Evolutionary conservation across 2,113 vertebrate genomes (phyloP), one percentile per base, ranked within the genome.

Genomic region (Atlantisia rogersi): DNA sequence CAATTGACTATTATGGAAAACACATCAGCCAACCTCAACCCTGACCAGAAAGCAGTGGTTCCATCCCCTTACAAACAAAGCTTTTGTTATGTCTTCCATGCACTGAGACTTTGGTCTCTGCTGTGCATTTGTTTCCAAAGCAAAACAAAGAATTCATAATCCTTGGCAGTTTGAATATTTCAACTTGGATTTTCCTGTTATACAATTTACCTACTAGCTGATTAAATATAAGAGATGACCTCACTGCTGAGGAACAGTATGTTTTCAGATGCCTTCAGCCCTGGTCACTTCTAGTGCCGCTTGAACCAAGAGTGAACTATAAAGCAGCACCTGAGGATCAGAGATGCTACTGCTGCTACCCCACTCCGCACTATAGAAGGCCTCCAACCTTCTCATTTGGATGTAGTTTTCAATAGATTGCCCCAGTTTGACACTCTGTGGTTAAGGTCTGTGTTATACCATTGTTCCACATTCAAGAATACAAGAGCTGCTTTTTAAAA

Each of bases 11-110:
- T 97, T 95, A 97, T 50, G 96, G 96, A 97, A 98, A 98, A 96
- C 71, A 91, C 97, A 98, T 97, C 96, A 95, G 77, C 97, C 96
- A 98, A 82, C 92, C 91, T 94, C 96, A 91, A 96, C 95, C 94
- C 92, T 91, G 92, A 96, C 90, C 76, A 95, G 90, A 94, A 55
- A 92, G 69, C 76, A 86, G 82, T 91, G 92, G 95, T 95, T 97
- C 95, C 86, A 96, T 85, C 88, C 82, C 82, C 59, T 96, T 82
- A 97, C 95, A 98, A 97, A 97, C 94, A 95, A 97, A 96, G 92
- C 89, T 85, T 97, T 97, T 98, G 95, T 97, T 96, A 74, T 94
- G 69, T 90, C 93, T 95, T 78, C 40, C 28, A 90, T 94, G 90
- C 19, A 20, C 58, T 88, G 37, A 94, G 95, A 92, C 88, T 97